These are phyloP conservation scores for Sebastes iracundus DNA, from an alignment of 2,797 vertebrate genomes.

Conservation along the genomic window DNA sequence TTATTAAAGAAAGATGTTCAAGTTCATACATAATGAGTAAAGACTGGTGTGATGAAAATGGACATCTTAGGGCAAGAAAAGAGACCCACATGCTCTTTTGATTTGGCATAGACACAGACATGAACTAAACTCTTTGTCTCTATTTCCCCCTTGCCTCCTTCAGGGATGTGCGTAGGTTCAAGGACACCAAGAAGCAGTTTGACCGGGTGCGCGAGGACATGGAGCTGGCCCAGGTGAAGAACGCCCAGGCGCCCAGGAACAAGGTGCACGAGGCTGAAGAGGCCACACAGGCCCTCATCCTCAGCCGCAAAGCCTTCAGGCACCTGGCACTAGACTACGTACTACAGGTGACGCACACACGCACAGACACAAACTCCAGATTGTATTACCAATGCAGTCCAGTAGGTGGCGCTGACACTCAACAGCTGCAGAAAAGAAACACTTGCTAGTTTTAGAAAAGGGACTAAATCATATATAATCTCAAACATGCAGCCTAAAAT, in stretches of 20 bases:
- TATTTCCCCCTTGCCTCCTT: not conserved
- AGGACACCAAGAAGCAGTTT: conserved; percentile 98
- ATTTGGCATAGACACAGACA: fast-evolving
- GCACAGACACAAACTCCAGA: not conserved
- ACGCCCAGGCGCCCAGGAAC: conserved; percentile 94
- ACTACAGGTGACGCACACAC: conserved; percentile 85
- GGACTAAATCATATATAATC: not conserved
- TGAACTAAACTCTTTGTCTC: not conserved
- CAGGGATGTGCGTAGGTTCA: conserved; percentile 95
- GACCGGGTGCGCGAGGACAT: conserved; percentile 95
- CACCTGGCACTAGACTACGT: conserved; percentile 95
- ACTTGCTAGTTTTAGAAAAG: not conserved
- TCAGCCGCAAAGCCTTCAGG: conserved; percentile 94
- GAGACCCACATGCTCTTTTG: not conserved
- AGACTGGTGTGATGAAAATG: not conserved
- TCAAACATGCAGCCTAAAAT: not conserved
- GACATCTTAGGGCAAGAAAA: not conserved
- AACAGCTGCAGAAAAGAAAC: not conserved
- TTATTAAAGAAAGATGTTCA: not conserved
- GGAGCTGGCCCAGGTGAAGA: conserved; percentile 96
- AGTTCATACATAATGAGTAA: not conserved
- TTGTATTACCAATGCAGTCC: conserved; percentile 19
- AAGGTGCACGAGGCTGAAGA: conserved; percentile 96
- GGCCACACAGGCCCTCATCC: conserved; percentile 88
- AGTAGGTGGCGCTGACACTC: conserved; percentile 42